A percentile compares a stretch with the other conserved stretches of the same genome.
These are phyloP conservation scores for Hypotaenidia okinawae DNA, from an alignment of 2,797 vertebrate species.

Conservation along the genomic window DNA sequence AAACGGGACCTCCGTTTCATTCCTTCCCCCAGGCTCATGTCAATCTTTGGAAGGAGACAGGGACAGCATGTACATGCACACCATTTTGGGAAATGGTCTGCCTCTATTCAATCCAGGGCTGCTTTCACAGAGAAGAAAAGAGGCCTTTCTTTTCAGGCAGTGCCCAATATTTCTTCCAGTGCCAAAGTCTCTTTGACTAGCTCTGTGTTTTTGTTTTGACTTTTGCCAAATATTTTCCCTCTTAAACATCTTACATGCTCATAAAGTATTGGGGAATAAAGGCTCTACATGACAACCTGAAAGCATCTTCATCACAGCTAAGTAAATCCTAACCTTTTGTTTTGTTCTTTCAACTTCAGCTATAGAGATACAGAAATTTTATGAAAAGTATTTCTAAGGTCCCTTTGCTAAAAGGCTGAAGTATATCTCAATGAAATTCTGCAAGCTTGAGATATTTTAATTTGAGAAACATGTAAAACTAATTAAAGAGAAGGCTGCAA, in stretches of 20 bases:
- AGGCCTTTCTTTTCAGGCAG: not conserved
- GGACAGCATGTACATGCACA: fast-evolving
- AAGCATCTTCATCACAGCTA: not conserved
- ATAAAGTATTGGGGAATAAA: not conserved
- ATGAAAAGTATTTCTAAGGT: not conserved
- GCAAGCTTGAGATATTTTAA: not conserved
- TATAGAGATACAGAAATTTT: not conserved
- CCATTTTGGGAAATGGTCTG: not conserved
- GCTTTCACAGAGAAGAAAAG: not conserved
- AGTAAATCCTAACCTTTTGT: not conserved
- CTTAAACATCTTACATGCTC: not conserved
- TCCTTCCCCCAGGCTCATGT: not conserved
- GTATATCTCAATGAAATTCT: not conserved
- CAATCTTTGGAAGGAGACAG: not conserved
- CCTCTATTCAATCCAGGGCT: not conserved
- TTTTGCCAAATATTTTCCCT: not conserved
- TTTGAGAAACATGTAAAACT: not conserved
- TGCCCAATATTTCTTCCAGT: not conserved
- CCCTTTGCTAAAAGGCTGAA: not conserved
- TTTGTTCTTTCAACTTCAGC: not conserved
- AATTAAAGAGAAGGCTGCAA: not conserved
- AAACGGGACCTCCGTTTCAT: not conserved
- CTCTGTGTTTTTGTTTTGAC: not conserved
- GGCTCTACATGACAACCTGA: not conserved
- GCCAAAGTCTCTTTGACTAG: not conserved